Base-by-base conservation (phyloP, 2,113 vertebrate genomes). In the Nibea coibor region DNA sequence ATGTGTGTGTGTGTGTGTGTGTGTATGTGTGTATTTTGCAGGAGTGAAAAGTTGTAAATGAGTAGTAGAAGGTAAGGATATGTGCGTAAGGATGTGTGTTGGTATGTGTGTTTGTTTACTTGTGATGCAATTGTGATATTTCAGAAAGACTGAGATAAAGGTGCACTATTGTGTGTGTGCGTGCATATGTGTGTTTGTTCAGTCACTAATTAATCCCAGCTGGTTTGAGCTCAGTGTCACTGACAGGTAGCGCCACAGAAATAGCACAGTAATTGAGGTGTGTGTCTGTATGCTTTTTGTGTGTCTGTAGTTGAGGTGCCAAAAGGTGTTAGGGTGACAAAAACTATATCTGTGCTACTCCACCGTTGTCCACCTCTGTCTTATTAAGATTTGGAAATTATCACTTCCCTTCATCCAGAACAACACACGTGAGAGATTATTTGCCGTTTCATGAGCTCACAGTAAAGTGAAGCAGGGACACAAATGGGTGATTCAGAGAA, bases 131-230 rank as follows among this genome's bases (percentile, higher is more conserved):
- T 54, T 64, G 47, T 58, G 58, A 16, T 63, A 48, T 67, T 72
- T 75, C 61, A 59, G 31, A 75, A 48, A 56, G 26, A 72, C 10
- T 19, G 31, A 72, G 68, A 54, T 71, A 42, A 69, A 59, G 19
- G 35, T 72, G 61, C 14, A 10, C 51, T 28, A 70, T 62, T 58
- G n/a, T 47, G 62, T 66, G n/a, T 3, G 47, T 53, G 59, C 48
- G 20, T 58, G 22, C 11, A 42, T 48, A 26, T 22, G 14, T 43
- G 42, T 54, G 78, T 81, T 59, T 85, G 75, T 82, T 71, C 70
- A 80, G 65, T 85, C 80, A 75, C 87, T 94, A 94, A 94, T 95
- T 95, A 93, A 94, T 94, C 94, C 91, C 93, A 70, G 61, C 73
- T 90, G 93, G 87, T 85, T 87, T 72, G 72, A 84, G 81, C 85